Percentiles rank a stretch among this genome's conserved stretches.
These are phyloP conservation scores for Microplitis manilae DNA, from an alignment of 2,888 invertebrate genomes.

Conservation along the genomic window DNA sequence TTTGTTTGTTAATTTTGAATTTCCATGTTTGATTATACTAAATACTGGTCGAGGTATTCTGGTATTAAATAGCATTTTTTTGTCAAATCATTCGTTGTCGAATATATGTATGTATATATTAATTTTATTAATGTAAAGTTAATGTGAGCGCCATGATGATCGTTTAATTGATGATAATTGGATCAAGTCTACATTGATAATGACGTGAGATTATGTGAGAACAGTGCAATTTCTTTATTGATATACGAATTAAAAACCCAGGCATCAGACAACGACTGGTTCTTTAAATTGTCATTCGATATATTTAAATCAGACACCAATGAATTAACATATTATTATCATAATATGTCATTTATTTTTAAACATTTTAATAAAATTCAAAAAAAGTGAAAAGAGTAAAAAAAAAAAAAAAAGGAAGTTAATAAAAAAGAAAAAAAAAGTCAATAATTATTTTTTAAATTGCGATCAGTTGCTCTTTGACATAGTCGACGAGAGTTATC, in stretches of 20 bases:
- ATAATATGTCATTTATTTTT: neutral
- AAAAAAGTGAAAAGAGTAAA: too few species aligned
- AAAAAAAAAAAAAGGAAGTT: neutral
- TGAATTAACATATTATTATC: neutral
- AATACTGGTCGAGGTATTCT: neutral
- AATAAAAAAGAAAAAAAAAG: neutral
- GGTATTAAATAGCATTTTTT: neutral
- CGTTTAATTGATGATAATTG: constrained; percentile 35
- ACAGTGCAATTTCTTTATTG: constrained; percentile 25
- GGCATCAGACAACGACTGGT: neutral
- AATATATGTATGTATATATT: neutral
- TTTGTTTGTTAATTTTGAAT: neutral
- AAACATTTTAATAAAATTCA: neutral
- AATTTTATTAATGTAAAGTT: neutral
- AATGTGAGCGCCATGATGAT: constrained; percentile 7
- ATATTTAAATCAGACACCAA: neutral
- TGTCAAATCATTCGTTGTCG: neutral
- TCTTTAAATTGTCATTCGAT: neutral
- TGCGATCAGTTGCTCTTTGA: neutral
- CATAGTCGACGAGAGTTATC: constrained; percentile 1
- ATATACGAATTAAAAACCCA: constrained; percentile 19
- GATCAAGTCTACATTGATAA: constrained; percentile 25
- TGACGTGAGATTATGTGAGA: constrained; percentile 20
- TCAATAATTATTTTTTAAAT: neutral
- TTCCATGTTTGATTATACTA: neutral